Percentiles rank a stretch among this genome's conserved stretches.
Evolutionary conservation across 2,797 vertebrate genomes (phyloP).

Genomic region (Acipenser ruthenus): DNA sequence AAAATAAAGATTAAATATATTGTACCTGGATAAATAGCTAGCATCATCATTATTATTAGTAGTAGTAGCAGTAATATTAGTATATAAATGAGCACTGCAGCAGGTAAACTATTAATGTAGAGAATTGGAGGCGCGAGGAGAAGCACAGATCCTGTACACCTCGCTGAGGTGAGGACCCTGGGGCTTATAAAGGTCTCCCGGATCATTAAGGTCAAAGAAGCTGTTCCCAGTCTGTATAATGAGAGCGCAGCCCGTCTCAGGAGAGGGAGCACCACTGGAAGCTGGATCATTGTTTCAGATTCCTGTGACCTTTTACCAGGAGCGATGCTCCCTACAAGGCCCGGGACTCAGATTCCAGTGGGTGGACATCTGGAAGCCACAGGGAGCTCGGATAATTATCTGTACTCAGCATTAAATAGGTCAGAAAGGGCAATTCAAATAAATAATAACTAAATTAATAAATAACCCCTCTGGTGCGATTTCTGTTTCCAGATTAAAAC

Average conservation of each 20-base stretch:
- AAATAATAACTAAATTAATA: neutral
- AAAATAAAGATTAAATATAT: no score
- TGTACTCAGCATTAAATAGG: slow-evolving; percentile 19
- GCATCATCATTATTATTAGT: no score
- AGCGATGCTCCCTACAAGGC: slow-evolving; percentile 33
- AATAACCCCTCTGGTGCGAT: slow-evolving; percentile 12
- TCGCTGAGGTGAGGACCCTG: slow-evolving; percentile 41
- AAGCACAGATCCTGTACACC: no score
- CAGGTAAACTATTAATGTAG: no score
- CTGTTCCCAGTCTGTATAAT: slow-evolving; percentile 32
- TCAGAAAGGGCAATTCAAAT: slow-evolving; percentile 20
- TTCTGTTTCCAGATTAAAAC: slow-evolving; percentile 1
- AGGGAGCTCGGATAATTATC: slow-evolving; percentile 22
- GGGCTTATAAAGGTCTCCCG: slow-evolving; percentile 43
- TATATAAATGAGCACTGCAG: no score
- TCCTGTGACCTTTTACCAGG: slow-evolving; percentile 56
- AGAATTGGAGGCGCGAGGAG: no score
- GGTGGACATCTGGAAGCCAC: slow-evolving; percentile 12
- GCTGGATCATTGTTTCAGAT: slow-evolving; percentile 49
- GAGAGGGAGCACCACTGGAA: slow-evolving; percentile 35
- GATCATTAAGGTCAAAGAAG: slow-evolving; percentile 61
- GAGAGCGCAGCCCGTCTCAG: slow-evolving; percentile 53
- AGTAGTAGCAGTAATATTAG: no score
- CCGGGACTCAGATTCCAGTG: slow-evolving; percentile 19
- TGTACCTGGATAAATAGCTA: no score